Evolutionary conservation across 1,140 invertebrate genomes (phyloP).

Genomic region (Drosophila fuyamai): DNA sequence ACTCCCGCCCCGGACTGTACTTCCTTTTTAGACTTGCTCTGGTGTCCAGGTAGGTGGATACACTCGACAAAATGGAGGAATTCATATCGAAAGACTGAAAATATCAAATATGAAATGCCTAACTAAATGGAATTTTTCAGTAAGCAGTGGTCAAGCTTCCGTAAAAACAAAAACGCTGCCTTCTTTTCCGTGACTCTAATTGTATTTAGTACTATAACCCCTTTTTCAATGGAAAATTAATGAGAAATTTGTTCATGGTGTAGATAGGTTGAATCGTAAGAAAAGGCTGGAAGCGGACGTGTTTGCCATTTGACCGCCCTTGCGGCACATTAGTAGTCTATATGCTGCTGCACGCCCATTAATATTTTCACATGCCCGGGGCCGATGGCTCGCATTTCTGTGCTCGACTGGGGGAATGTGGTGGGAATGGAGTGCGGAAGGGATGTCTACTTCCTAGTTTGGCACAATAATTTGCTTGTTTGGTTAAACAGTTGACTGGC

Average conservation of each 20-base stretch:
- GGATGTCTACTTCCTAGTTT: conserved; percentile 14
- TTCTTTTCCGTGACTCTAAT: too few relatives aligned
- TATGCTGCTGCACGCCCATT: conserved; percentile 73
- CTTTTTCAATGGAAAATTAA: neutral
- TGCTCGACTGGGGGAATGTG: neutral
- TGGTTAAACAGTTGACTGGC: conserved; percentile 53
- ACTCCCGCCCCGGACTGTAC: conserved; percentile 55
- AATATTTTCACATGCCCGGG: conserved; percentile 70
- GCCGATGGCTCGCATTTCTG: conserved; percentile 9
- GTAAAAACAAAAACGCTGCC: too few relatives aligned
- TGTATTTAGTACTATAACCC: too few relatives aligned
- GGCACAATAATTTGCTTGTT: conserved; percentile 71
- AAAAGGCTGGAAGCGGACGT: conserved; percentile 49
- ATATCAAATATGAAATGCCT: too few relatives aligned
- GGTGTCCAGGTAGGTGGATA: conserved; percentile 35
- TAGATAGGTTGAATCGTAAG: conserved; percentile 23
- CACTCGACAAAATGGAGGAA: conserved; percentile 8
- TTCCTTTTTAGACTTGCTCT: conserved; percentile 30
- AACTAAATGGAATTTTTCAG: neutral
- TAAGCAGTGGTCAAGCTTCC: too few relatives aligned
- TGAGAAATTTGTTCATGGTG: neutral
- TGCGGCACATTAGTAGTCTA: conserved; percentile 83
- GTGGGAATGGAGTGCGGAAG: neutral
- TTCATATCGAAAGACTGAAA: too few relatives aligned
- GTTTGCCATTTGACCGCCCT: conserved; percentile 78